phyloP scores from a whole-genome alignment of 2,113 vertebrate species.

The Motacilla tschutschensis region DNA sequence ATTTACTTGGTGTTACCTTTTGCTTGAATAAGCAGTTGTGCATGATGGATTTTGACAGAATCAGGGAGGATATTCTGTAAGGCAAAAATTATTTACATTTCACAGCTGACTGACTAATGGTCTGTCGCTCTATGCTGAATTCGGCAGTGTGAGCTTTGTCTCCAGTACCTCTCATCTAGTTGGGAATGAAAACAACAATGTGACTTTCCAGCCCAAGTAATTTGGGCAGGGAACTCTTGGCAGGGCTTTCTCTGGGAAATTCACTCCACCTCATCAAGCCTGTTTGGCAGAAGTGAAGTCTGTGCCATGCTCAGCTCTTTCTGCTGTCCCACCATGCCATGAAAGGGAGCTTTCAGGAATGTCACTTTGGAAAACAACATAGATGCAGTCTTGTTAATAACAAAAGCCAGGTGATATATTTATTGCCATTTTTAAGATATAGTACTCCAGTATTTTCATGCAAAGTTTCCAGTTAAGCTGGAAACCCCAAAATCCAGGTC shows the following conservation, averaged over 20 bases:
- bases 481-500: not conserved
- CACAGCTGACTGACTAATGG: conserved; percentile 23
- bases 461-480: not conserved
- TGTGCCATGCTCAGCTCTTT: not conserved
- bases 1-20: conserved; percentile 13
- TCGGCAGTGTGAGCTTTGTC: not conserved
- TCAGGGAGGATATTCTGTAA: conserved; percentile 47
- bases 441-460: not conserved
- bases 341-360: not conserved
- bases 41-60: conserved; percentile 50
- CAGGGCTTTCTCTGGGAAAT: not conserved
- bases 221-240: not conserved
- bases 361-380: not conserved
- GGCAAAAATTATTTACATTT: conserved; percentile 63
- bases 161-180: not conserved
- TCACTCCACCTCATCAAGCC: not conserved
- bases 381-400: not conserved
- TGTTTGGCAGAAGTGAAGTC: not conserved
- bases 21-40: conserved; percentile 41
- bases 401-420: not conserved
- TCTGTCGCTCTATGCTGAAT: not conserved
- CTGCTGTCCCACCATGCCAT: not conserved
- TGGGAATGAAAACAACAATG: not conserved
- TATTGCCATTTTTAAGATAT: not conserved
- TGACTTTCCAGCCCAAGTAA: not conserved